A percentile compares a stretch with the other conserved stretches of the same genome.
These are phyloP conservation scores for Synergus japonicus DNA, from an alignment of 2,888 invertebrate species.

Conservation along the genomic window DNA sequence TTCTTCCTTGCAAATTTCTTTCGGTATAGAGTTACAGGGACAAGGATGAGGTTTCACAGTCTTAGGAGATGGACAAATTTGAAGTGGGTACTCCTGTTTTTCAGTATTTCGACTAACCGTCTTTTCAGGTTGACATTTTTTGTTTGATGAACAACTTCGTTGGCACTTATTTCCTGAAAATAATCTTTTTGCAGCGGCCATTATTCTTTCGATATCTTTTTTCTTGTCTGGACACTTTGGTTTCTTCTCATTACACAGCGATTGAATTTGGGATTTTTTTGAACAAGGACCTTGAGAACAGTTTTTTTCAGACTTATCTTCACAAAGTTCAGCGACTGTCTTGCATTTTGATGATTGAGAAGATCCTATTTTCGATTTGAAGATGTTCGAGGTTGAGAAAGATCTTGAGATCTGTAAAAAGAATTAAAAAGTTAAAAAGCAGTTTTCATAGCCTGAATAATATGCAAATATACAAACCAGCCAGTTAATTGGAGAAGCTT, in stretches of 20 bases:
- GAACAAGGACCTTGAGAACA: background rate
- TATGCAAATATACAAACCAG: background rate
- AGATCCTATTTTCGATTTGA: background rate
- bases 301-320: constrained; percentile 17
- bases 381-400: background rate
- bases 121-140: background rate
- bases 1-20: background rate
- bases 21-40: background rate
- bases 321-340: constrained; percentile 8
- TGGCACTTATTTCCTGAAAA: background rate
- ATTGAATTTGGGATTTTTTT: background rate
- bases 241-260: background rate
- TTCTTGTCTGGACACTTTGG: background rate
- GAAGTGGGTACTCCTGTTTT: constrained; percentile 16
- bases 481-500: background rate
- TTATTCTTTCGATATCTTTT: background rate
- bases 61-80: background rate
- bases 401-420: background rate
- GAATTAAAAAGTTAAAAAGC: background rate
- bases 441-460: background rate
- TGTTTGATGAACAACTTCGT: constrained; percentile 1
- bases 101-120: background rate
- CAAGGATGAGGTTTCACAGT: background rate
- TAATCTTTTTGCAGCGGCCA: background rate
- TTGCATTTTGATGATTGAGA: background rate